phyloP scores from a whole-genome alignment of 2,113 vertebrate genomes.

The Bos taurus region DNA sequence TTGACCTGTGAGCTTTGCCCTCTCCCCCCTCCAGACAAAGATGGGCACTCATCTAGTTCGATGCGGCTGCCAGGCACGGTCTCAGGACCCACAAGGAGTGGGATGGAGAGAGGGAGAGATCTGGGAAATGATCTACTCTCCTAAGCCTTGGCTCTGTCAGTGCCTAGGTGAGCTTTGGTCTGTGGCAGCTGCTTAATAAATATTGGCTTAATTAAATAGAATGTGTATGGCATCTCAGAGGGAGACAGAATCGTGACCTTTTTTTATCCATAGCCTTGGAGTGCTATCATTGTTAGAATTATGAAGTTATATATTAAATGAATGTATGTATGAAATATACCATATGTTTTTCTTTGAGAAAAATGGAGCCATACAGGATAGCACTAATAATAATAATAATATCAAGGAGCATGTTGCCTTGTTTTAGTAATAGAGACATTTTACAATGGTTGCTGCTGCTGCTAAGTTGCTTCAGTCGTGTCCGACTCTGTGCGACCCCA shows the following conservation, averaged over 20 bases:
- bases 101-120: not conserved
- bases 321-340: not conserved
- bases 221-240: not conserved
- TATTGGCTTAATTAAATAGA: not conserved
- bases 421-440: not conserved
- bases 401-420: not conserved
- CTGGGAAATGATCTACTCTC: not conserved
- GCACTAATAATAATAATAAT: too few relatives aligned
- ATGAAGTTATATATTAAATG: not conserved
- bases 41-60: not conserved
- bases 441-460: not conserved
- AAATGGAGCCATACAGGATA: not conserved
- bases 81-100: not conserved
- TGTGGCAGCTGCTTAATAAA: not conserved
- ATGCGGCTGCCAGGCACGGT: not conserved
- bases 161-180: not conserved
- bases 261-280: not conserved
- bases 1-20: not conserved
- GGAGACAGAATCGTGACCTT: too few relatives aligned
- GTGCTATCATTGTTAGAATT: not conserved
- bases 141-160: not conserved
- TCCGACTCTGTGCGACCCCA: too few relatives aligned
- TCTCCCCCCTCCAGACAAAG: not conserved
- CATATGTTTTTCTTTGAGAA: not conserved
- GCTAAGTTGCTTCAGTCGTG: fast-evolving